Base-by-base conservation (phyloP, 2,113 vertebrate genomes). In the Blennius ocellaris region DNA sequence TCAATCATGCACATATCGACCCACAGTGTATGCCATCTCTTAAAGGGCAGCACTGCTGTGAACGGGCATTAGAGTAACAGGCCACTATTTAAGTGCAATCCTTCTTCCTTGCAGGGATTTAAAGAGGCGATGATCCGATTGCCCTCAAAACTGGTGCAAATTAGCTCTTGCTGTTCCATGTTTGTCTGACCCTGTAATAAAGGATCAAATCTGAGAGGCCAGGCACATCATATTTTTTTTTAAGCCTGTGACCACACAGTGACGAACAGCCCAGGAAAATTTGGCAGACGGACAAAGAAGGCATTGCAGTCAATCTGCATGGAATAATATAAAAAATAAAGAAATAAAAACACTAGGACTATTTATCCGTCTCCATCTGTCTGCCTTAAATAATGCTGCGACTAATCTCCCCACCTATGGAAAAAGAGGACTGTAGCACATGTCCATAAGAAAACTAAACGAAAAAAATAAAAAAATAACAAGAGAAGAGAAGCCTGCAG, bases 331-430 rank as follows among this genome's bases (percentile, higher is more conserved):
- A 30, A 30, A 30, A 30, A 30, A 30, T 30, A 69, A 85, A 67
- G 21, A 80, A 80, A 73, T 80, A 69, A 69, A 30, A 84, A 78
- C 39, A n/a, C 37, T 52, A 38, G 2, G 5, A 63, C 16, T 67
- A 79, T 76, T 85, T 73, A 82, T 86, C 76, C 11, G 57, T 69
- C 66, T 80, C 74, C 80, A 89, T 90, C 85, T 88, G 80, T 74
- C 67, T 73, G 71, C 74, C 45, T 69, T 50, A 54, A 87, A 79
- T 73, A 54, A 74, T 73, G 44, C 67, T 66, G 43, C 53, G 48
- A 81, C 75, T 78, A 73, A 81, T 81, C 80, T 58, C 72, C 49
- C 12, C 44, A 69, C 69, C 53, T 70, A 63, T 10, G 8, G 16
- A 64, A 48, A 75, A 69, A 63, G 6, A 56, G 7, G 37, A 58